These are phyloP conservation scores for Pseudorasbora parva DNA, from an alignment of 2,113 vertebrate species.

Conservation along the genomic window DNA sequence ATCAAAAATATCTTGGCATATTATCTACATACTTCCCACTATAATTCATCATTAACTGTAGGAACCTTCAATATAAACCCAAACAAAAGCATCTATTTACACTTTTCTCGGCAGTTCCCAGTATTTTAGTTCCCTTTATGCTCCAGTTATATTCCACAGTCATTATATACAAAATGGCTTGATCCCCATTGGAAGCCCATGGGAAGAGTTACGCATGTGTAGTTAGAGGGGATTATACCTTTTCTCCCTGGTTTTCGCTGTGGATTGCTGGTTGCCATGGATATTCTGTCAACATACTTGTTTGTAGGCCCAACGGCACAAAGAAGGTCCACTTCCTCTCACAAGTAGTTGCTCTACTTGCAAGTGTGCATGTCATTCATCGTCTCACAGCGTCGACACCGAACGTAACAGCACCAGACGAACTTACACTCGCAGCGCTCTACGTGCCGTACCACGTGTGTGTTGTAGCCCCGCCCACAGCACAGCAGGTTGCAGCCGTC, in stretches of 20 bases:
- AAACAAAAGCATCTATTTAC: slow-evolving; percentile 25
- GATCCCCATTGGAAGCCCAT: slow-evolving; percentile 12
- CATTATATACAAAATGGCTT: slow-evolving; percentile 31
- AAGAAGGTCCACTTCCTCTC: neutral
- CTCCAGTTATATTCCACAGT: slow-evolving; percentile 31
- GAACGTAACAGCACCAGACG: slow-evolving; percentile 97
- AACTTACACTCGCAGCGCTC: slow-evolving; percentile 95
- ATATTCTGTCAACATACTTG: slow-evolving; percentile 19
- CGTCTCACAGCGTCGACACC: slow-evolving; percentile 91
- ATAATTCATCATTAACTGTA: neutral
- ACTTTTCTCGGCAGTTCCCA: slow-evolving; percentile 19
- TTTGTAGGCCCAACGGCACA: neutral
- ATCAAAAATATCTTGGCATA: slow-evolving; percentile 12
- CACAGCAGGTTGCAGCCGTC: slow-evolving; percentile 92
- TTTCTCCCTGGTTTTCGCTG: neutral
- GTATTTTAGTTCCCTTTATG: slow-evolving; percentile 36
- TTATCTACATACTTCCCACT: slow-evolving; percentile 2
- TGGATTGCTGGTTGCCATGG: slow-evolving; percentile 2
- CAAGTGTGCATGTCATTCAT: slow-evolving; percentile 96
- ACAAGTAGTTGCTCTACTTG: slow-evolving; percentile 73
- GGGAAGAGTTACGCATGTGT: neutral
- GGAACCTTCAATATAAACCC: neutral
- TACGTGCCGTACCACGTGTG: slow-evolving; percentile 87
- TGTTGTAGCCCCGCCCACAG: slow-evolving; percentile 96
- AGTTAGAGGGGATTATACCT: slow-evolving; percentile 1